These are phyloP conservation scores for Coenonympha arcania DNA, from an alignment of 2,888 invertebrate genomes.

Conservation along the genomic window DNA sequence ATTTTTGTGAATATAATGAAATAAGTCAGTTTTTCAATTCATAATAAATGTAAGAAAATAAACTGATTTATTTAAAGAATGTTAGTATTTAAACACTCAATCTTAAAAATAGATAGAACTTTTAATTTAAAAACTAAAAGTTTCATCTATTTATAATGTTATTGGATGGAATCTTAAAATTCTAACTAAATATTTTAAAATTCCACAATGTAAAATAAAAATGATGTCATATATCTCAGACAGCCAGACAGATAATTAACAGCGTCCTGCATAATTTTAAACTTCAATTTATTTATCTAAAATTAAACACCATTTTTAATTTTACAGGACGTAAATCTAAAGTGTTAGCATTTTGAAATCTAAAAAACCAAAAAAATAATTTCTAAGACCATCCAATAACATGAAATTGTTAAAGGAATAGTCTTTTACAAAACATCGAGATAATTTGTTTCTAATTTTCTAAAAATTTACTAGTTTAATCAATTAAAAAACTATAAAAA, in stretches of 20 bases:
- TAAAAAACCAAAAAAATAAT: slow-evolving; percentile 36
- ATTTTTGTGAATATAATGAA: slow-evolving; percentile 20
- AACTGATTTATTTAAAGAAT: slow-evolving; percentile 36
- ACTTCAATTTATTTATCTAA: not conserved
- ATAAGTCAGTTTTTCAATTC: slow-evolving; percentile 26
- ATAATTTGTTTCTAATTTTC: slow-evolving; percentile 23
- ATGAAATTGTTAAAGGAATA: slow-evolving; percentile 36
- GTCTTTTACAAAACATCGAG: slow-evolving; percentile 39
- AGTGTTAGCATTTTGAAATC: slow-evolving; percentile 41
- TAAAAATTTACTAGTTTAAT: not conserved
- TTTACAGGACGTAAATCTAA: slow-evolving; percentile 30
- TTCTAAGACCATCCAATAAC: slow-evolving; percentile 44
- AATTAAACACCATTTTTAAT: slow-evolving; percentile 9
- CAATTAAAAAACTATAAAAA: slow-evolving; percentile 3
- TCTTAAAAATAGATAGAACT: slow-evolving; percentile 42
- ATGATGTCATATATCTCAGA: slow-evolving; percentile 19
- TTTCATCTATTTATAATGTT: slow-evolving; percentile 19
- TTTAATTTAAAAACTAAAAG: slow-evolving; percentile 30
- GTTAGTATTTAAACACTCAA: slow-evolving; percentile 60
- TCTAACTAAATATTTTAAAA: slow-evolving; percentile 24
- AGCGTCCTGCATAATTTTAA: too few relatives aligned
- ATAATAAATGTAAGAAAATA: not conserved
- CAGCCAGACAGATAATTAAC: too few relatives aligned
- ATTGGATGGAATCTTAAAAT: slow-evolving; percentile 29
- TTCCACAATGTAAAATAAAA: slow-evolving; percentile 24